Conservation (phyloP, 2,888 invertebrate genomes). For the Halictus quadricinctus region DNA sequence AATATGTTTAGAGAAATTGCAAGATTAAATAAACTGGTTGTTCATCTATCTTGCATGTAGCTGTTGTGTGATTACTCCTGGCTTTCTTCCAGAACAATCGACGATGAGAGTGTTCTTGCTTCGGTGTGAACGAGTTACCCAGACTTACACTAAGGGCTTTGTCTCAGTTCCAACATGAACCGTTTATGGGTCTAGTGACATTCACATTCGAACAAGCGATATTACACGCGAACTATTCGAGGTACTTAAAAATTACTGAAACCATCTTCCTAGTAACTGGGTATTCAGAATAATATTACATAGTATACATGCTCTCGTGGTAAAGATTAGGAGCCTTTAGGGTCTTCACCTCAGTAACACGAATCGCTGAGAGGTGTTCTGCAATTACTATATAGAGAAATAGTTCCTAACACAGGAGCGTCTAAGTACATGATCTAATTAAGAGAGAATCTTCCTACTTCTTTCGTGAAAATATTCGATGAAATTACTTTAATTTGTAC, state of each 20-base stretch:
- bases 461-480: background rate
- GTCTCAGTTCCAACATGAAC: background rate
- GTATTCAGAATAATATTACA: background rate
- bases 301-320: background rate
- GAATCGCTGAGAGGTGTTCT: constrained; percentile 16
- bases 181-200: background rate
- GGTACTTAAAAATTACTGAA: background rate
- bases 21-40: background rate
- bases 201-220: background rate
- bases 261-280: constrained; percentile 1
- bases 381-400: constrained; percentile 3
- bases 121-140: constrained; percentile 2
- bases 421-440: constrained; percentile 3
- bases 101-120: background rate
- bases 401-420: constrained; percentile 7
- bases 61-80: background rate
- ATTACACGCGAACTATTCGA: background rate
- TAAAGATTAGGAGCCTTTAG: constrained; percentile 13
- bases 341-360: constrained; percentile 18
- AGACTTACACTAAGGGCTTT: background rate
- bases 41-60: background rate
- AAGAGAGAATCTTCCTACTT: constrained; percentile 3
- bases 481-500: background rate
- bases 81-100: constrained; percentile 3
- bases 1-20: background rate